Evolutionary conservation across 2,797 vertebrate genomes (phyloP).

Genomic region (Microcaecilia unicolor): DNA sequence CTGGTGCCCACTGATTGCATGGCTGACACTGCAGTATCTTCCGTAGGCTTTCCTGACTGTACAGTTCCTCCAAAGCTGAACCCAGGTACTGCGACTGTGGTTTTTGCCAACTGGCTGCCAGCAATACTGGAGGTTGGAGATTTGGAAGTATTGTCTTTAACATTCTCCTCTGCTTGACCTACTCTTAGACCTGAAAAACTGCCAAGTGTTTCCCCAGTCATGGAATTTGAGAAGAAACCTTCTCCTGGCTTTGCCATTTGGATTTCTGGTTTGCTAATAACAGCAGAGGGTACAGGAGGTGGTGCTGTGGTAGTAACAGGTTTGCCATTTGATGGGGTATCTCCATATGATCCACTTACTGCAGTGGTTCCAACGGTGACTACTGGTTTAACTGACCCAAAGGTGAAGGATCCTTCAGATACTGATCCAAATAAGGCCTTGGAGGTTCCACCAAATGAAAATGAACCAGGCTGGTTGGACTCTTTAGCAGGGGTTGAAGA

Average conservation of each 20-base stretch:
- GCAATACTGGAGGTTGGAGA: conserved; percentile 7
- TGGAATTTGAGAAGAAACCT: conserved; percentile 33
- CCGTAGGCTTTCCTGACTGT: conserved; percentile 42
- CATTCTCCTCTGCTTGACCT: conserved; percentile 68
- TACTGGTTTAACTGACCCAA: conserved; percentile 38
- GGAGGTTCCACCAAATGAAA: conserved; percentile 45
- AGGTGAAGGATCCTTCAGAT: conserved; percentile 52
- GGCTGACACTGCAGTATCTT: conserved; percentile 11
- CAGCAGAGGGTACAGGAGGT: conserved; percentile 18
- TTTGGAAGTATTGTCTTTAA: conserved; percentile 40
- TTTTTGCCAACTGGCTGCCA: conserved; percentile 22
- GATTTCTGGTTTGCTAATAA: conserved; percentile 42
- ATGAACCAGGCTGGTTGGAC: conserved; percentile 32
- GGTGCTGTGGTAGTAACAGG: conserved; percentile 14
- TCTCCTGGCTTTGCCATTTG: conserved; percentile 48
- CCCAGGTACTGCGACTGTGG: conserved; percentile 29
- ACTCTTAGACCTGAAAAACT: conserved; percentile 84
- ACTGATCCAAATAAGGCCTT: conserved; percentile 50
- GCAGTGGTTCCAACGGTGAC: conserved; percentile 5
- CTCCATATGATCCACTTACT: conserved; percentile 29
- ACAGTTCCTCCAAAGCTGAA: conserved; percentile 43
- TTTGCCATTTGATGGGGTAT: conserved; percentile 29
- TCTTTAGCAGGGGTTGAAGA: conserved; percentile 54
- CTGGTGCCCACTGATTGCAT: conserved; percentile 8
- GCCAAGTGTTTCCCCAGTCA: conserved; percentile 81